Conservation (phyloP, 2,888 invertebrate genomes). For the Caenorhabditis imperialis region DNA sequence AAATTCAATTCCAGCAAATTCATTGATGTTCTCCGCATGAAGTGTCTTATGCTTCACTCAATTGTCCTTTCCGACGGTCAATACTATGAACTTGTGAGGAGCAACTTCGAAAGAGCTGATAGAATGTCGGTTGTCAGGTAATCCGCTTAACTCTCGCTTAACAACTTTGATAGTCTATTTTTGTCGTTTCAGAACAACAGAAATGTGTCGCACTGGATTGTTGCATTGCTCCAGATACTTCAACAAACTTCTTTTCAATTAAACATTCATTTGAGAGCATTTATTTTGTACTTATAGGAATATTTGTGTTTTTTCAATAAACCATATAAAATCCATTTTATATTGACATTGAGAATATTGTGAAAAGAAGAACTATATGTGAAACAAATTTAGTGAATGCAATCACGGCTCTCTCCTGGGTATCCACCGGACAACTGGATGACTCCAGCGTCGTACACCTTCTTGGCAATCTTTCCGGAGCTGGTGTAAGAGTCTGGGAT, state of each 20-base stretch:
- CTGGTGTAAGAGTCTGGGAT: slow-evolving; percentile 70
- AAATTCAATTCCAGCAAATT: slow-evolving; percentile 85
- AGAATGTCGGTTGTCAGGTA: slow-evolving; percentile 89
- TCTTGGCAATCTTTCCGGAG: slow-evolving; percentile 59
- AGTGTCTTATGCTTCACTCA: slow-evolving; percentile 92
- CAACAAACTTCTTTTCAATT: slow-evolving; percentile 95
- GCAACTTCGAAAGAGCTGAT: slow-evolving; percentile 98
- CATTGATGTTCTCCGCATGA: slow-evolving; percentile 94
- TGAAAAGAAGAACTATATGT: slow-evolving; percentile 4
- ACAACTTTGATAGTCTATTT: neutral
- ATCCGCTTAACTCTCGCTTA: neutral
- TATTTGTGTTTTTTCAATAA: neutral
- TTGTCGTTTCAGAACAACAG: slow-evolving; percentile 85
- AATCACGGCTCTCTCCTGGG: slow-evolving; percentile 71
- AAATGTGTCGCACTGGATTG: slow-evolving; percentile 94
- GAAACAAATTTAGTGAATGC: slow-evolving; percentile 61
- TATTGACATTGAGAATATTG: neutral
- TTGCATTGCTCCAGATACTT: slow-evolving; percentile 93
- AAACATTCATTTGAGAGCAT: slow-evolving; percentile 44
- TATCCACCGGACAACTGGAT: slow-evolving; percentile 69
- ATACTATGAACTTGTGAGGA: slow-evolving; percentile 98
- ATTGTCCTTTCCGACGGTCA: slow-evolving; percentile 96
- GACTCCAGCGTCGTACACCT: slow-evolving; percentile 70
- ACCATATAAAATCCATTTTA: slow-evolving; percentile 2
- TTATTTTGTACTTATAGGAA: slow-evolving; percentile 6